Evolutionary conservation across 2,797 vertebrate genomes (phyloP), one percentile per base, ranked within the genome.

Genomic region (Taeniopygia guttata): DNA sequence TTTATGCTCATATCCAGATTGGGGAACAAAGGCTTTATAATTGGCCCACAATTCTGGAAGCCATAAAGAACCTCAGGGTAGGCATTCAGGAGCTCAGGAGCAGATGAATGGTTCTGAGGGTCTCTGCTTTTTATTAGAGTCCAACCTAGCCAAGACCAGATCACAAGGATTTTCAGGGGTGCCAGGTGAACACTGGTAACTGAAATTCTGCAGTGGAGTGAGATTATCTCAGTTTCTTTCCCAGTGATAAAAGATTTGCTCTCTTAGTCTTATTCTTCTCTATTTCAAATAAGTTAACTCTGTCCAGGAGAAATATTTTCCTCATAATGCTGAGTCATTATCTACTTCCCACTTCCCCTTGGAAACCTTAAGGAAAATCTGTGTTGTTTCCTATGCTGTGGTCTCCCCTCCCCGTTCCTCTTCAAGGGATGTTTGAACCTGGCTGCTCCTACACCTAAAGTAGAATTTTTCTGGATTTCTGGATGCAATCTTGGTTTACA

Each of bases 321-420:
- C 10, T 82, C 26, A 4, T 34, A 85, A 78, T 70, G 68, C 77
- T 1, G 32, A 90, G 68, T 96, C 73, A 84, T 86, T 81, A 43
- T 76, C 63, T 66, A 17, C 26, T 30, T 74, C 15, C 34, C 26
- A 56, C 26, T 45, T 70, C 26, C 30, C 18, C 40, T 62, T 45
- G 48, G 34, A 91, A 80, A 67, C 17, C 32, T 54, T 27, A 59
- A 55, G 68, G 55, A 62, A 62, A 59, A 67, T 76, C 25, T 26
- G 1, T 32, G 22, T 48, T 75, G 6, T 59, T 89, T 72, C 54
- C 52, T 79, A 6, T 34, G 13, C 11, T 2, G 0, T 78, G 26
- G 8, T 51, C 7, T 13, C 6, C 11, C 8, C 1, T 1, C 1
- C 8, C 11, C 5, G 7, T 59, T 70, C 27, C 7, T 46, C 18